Base-by-base conservation (phyloP, 2,888 invertebrate genomes). In the Neoascia interrupta region DNA sequence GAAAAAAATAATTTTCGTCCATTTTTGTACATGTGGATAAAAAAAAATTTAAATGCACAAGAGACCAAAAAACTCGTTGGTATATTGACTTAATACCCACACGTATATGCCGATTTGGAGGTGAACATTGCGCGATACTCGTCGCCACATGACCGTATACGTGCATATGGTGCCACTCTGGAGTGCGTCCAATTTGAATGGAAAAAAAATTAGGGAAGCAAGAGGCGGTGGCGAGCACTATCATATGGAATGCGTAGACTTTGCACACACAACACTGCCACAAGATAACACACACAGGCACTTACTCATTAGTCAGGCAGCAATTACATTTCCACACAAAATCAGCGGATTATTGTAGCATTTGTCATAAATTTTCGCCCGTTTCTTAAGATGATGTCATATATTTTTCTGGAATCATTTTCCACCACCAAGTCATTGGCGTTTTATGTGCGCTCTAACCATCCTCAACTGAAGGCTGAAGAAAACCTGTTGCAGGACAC, bases 21-120 rank as follows among this genome's bases (percentile, higher is more conserved):
- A 39, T 15, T 63, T 60, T 66, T 34, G 49, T 56, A 47, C 43
- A 63, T 56, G 63, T 45, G 53, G 72, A 58, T 61, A 47, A 54
- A 49, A 72, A 69, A 58, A 54, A 73, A 41, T 49, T 43, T 61
- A 74, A 69, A 80, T 80, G 69, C 69, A 74, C 68, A 74, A 56
- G 56, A 64, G 58, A 60, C 61, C 43, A 36, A 76, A 6, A 53
- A 63, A 69, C 41, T 54, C 45, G 60, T 64, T 51, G 68, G 37
- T 72, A 61, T 68, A 68, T 73, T 68, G 66, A 80, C 74, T 74
- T 63, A 58, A 68, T 74, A 74, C 74, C 60, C 64, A 76, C 72
- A 76, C 76, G 70, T 72, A 39, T 26, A 41, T 28, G 53, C 60
- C 58, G 54, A 72, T 58, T 66, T 34, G 41, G 64, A 58, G 72